Conservation (phyloP, 2,888 invertebrate species). For the Agrilus cyanescens region DNA sequence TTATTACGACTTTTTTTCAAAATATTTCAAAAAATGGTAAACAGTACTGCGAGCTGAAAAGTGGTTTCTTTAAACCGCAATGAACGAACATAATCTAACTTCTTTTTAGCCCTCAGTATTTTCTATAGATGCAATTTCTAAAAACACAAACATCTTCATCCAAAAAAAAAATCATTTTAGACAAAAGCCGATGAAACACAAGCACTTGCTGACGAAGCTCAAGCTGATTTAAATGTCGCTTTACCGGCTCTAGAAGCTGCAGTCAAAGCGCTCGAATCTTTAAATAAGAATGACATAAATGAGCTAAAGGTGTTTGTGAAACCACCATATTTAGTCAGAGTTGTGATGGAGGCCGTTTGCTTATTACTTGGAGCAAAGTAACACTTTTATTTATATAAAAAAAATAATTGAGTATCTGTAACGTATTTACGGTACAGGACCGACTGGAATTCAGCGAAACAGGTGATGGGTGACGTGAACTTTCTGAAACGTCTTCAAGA, state of each 20-base stretch:
- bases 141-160: too few relatives aligned
- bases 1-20: too few relatives aligned
- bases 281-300: slow-evolving; percentile 84
- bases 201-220: slow-evolving; percentile 74
- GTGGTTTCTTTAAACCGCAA: too few relatives aligned
- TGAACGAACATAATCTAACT: too few relatives aligned
- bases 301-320: slow-evolving; percentile 82
- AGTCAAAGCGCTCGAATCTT: slow-evolving; percentile 66
- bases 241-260: slow-evolving; percentile 80
- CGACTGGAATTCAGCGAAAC: slow-evolving; percentile 78
- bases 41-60: too few relatives aligned
- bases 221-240: slow-evolving; percentile 71
- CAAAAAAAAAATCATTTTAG: slow-evolving; percentile 36
- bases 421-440: slow-evolving; percentile 42
- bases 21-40: too few relatives aligned
- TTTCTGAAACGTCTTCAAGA: slow-evolving; percentile 73
- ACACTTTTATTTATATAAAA: slow-evolving; percentile 11
- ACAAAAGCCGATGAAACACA: slow-evolving; percentile 76
- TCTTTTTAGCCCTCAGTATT: too few relatives aligned
- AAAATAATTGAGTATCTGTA: not conserved
- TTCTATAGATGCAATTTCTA: too few relatives aligned
- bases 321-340: slow-evolving; percentile 74
- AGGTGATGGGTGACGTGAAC: slow-evolving; percentile 67
- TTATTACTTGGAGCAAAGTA: slow-evolving; percentile 72
- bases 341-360: slow-evolving; percentile 88